These are phyloP conservation scores for Enoplosus armatus DNA, from an alignment of 2,797 vertebrate genomes.

Conservation along the genomic window DNA sequence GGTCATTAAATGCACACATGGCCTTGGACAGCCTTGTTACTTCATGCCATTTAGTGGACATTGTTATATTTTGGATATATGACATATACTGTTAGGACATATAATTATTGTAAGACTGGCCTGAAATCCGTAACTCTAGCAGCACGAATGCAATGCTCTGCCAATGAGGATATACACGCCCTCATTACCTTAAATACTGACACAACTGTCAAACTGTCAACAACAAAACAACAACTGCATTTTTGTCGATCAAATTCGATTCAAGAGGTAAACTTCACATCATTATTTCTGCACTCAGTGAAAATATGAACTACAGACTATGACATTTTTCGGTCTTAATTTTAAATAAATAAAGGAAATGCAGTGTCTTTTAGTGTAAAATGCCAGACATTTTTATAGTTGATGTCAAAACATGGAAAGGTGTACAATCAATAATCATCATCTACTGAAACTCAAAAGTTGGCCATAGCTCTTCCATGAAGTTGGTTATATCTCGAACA, in stretches of 20 bases:
- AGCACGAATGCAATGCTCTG: neutral
- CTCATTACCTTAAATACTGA: constrained; percentile 24
- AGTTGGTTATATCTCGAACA: neutral
- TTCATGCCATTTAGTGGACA: constrained; percentile 9
- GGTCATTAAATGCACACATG: constrained; percentile 1
- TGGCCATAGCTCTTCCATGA: neutral
- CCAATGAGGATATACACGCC: neutral
- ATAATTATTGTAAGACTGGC: neutral
- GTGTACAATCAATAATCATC: neutral
- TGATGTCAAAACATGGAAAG: neutral
- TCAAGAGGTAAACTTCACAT: constrained; percentile 24
- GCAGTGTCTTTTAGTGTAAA: neutral
- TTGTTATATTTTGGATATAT: constrained; percentile 1
- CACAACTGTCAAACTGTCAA: constrained; percentile 31
- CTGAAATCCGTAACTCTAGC: neutral
- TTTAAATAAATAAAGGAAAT: neutral
- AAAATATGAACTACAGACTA: neutral
- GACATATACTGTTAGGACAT: neutral
- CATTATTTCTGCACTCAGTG: constrained; percentile 15
- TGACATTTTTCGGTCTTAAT: neutral
- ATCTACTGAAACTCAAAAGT: neutral
- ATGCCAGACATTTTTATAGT: neutral
- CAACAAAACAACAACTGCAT: neutral
- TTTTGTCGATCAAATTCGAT: neutral
- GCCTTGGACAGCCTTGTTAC: neutral